phyloP scores from a whole-genome alignment of 2,113 vertebrate species.

The Rhinopomastus cyanomelas region DNA sequence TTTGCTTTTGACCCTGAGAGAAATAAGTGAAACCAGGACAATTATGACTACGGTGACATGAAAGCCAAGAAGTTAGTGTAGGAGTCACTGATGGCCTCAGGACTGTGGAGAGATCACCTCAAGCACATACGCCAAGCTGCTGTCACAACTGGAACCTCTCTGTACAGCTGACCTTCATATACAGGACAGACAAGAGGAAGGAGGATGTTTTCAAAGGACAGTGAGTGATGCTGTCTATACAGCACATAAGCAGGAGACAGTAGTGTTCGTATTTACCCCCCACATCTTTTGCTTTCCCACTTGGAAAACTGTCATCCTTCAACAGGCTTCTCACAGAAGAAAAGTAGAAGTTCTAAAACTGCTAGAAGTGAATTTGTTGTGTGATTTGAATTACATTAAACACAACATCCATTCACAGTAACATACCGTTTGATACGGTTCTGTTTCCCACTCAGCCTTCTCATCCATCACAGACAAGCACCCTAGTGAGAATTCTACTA shows the following conservation, averaged over 20 bases:
- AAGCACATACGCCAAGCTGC: background rate
- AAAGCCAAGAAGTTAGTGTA: background rate
- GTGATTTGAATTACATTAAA: background rate
- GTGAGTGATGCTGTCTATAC: background rate
- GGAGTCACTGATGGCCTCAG: background rate
- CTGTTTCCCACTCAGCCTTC: background rate
- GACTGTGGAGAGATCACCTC: background rate
- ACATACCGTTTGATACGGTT: background rate
- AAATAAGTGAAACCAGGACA: too few species aligned
- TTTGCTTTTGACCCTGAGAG: too few species aligned
- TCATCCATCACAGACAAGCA: background rate
- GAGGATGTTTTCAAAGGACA: background rate
- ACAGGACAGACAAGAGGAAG: background rate
- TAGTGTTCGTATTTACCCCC: background rate
- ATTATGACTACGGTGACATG: background rate
- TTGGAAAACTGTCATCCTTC: background rate
- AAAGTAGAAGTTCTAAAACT: background rate
- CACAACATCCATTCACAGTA: background rate
- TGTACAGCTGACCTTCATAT: background rate
- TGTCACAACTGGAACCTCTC: background rate
- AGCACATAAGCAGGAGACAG: background rate
- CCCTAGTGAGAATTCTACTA: background rate
- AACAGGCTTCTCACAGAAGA: background rate
- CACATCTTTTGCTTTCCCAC: background rate
- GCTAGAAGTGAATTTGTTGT: background rate